Evolutionary conservation across 2,797 vertebrate genomes (phyloP), one percentile per base, ranked within the genome.

Genomic region (Bryconaethiops microstoma): DNA sequence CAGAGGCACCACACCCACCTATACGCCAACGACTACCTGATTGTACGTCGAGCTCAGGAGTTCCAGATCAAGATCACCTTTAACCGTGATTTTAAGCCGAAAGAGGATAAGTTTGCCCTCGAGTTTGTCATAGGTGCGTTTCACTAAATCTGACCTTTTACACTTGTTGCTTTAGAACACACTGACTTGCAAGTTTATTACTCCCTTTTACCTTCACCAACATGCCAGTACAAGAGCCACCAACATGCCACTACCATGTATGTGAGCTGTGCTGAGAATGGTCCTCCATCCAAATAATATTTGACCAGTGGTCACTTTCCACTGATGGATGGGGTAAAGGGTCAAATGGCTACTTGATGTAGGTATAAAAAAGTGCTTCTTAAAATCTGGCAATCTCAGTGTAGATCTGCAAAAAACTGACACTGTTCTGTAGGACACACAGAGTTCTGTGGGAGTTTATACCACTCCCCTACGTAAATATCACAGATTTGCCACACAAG

Each of bases 81-180:
- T 88, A 92, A 87, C 81, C 96, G 96, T 0, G 88, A 96, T 0
- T 99, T 96, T 73, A 86, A 91, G 2, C 92, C 96, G 2, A 80
- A 57, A 0, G 82, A 84, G 0, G 97, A 99, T 92, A 87, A 93
- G 10, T 94, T 99, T 17, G 96, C 95, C 64, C 48, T 98, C 80
- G 98, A 99, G 88, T 97, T 96, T 83, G 86, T 94, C 83, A 98
- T 99, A 14, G 97, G 98, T 99, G 88, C 85, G 40, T 7, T 57
- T 52, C 7, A 1, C 7, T 40, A 21, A 63, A 67, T 21, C 10
- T 13, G 19, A 45, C 8, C 42, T 0, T 23, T 9, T 14, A 40
- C 19, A 63, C 21, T n/a, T 10, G 39, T 19, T 23, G 9, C 59
- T 74, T 75, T 7, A 19, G 52, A n/a, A 35, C 14, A 17, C 23